These are phyloP conservation scores for Agrotis puta DNA, from an alignment of 2,888 invertebrate genomes.

Conservation along the genomic window DNA sequence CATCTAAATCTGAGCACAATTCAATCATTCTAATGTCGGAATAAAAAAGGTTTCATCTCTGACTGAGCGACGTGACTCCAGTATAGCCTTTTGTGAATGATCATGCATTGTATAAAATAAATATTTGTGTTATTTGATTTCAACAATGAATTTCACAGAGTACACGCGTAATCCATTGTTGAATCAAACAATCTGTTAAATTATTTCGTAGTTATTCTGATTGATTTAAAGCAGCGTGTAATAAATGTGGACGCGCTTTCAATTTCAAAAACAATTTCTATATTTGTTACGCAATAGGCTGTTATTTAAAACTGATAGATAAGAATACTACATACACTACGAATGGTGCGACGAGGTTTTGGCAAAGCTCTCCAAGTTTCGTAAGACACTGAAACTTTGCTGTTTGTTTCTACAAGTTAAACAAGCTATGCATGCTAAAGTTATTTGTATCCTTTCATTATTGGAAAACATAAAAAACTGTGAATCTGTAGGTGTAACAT, in stretches of 20 bases:
- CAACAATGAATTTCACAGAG: too few species aligned
- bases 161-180: conserved; percentile 41
- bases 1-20: conserved; percentile 8
- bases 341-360: neutral
- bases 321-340: too few species aligned
- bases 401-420: conserved; percentile 2
- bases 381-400: neutral
- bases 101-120: conserved; percentile 39
- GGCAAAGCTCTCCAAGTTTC: neutral
- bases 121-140: conserved; percentile 6
- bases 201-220: conserved; percentile 67
- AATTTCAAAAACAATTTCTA: neutral
- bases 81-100: conserved; percentile 38
- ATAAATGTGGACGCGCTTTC: neutral
- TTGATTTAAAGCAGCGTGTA: conserved; percentile 10
- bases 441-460: neutral
- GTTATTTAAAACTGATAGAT: neutral
- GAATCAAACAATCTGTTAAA: conserved; percentile 61
- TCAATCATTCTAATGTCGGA: conserved; percentile 9
- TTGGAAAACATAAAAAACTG: neutral
- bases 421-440: neutral
- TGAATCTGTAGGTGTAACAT: too few species aligned
- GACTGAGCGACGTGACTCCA: conserved; percentile 23
- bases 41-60: conserved; percentile 23
- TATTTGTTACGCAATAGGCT: neutral